Conservation (phyloP, 2,888 invertebrate species). For the Steinernema scapterisci region DNA sequence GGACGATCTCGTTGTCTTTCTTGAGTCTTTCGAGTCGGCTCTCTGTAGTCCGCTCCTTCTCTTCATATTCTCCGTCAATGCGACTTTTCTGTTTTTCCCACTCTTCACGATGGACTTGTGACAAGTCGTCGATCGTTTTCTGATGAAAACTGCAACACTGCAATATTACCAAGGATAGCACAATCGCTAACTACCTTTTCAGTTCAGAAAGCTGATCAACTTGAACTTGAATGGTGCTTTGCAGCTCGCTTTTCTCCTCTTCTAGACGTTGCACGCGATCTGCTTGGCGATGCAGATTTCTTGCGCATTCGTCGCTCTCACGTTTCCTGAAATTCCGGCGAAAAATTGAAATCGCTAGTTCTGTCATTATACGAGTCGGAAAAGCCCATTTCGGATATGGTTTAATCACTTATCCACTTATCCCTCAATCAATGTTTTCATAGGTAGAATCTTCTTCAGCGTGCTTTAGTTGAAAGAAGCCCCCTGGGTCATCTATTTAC, state of each 20-base stretch:
- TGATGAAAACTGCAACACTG: slow-evolving; percentile 14
- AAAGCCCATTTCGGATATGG: too few species aligned
- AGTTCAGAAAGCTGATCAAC: not conserved
- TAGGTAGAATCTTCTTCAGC: too few species aligned
- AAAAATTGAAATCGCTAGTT: too few species aligned
- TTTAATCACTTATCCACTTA: too few species aligned
- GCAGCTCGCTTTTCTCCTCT: slow-evolving; percentile 7
- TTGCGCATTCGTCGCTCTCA: slow-evolving; percentile 1
- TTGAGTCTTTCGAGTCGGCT: not conserved
- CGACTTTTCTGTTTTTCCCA: slow-evolving; percentile 14
- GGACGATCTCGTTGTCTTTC: not conserved
- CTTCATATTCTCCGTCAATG: slow-evolving; percentile 5
- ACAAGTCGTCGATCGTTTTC: slow-evolving; percentile 26
- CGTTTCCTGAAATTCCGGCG: not conserved
- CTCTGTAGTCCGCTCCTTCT: not conserved
- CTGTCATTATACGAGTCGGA: too few species aligned
- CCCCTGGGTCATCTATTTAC: too few species aligned
- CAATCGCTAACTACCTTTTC: not conserved
- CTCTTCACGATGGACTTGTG: slow-evolving; percentile 9
- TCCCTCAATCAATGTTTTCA: too few species aligned
- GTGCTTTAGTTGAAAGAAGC: too few species aligned
- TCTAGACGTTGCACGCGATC: slow-evolving; percentile 15
- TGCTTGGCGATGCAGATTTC: not conserved
- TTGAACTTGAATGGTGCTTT: slow-evolving; percentile 14
- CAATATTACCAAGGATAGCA: not conserved